Percentiles rank a stretch among this genome's conserved stretches.
These are phyloP conservation scores for Prionchulus punctatus DNA, from an alignment of 2,888 invertebrate genomes.

Conservation along the genomic window DNA sequence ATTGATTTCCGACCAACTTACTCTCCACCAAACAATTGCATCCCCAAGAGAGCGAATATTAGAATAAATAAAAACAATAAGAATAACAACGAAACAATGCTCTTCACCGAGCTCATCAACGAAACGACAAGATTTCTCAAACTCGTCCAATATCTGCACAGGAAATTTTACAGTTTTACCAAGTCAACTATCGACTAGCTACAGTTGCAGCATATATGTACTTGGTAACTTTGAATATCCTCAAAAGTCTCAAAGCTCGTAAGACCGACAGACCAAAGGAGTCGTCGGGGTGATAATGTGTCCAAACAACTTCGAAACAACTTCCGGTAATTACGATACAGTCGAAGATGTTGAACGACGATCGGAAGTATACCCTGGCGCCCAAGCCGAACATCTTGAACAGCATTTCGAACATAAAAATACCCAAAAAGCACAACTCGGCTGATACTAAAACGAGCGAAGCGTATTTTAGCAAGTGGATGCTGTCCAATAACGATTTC, in stretches of 20 bases:
- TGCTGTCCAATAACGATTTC: neutral
- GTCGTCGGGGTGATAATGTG: constrained; percentile 74
- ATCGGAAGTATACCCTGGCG: constrained; percentile 89
- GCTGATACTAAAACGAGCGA: constrained; percentile 79
- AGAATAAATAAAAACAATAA: constrained; percentile 98
- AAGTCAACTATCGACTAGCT: too few species aligned
- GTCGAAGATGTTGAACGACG: constrained; percentile 97
- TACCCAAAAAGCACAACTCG: constrained; percentile 87
- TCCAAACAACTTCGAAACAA: constrained; percentile 97
- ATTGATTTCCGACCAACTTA: too few species aligned
- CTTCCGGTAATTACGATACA: constrained; percentile 80
- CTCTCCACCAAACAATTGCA: constrained; percentile 97
- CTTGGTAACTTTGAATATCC: constrained; percentile 86
- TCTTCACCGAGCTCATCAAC: constrained; percentile 93
- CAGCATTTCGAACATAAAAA: constrained; percentile 97
- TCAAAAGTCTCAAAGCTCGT: constrained; percentile 81
- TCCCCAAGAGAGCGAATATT: constrained; percentile 94
- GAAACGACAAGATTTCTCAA: constrained; percentile 94
- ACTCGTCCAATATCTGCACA: constrained; percentile 83
- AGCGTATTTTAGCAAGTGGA: too few species aligned
- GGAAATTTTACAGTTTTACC: too few species aligned
- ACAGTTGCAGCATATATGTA: constrained; percentile 24
- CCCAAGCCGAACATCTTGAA: constrained; percentile 96
- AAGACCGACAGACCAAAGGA: constrained; percentile 95
- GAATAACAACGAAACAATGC: constrained; percentile 95